Evolutionary conservation across 2,888 invertebrate genomes (phyloP), one percentile per base, ranked within the genome.

Genomic region (Xanthia togata): DNA sequence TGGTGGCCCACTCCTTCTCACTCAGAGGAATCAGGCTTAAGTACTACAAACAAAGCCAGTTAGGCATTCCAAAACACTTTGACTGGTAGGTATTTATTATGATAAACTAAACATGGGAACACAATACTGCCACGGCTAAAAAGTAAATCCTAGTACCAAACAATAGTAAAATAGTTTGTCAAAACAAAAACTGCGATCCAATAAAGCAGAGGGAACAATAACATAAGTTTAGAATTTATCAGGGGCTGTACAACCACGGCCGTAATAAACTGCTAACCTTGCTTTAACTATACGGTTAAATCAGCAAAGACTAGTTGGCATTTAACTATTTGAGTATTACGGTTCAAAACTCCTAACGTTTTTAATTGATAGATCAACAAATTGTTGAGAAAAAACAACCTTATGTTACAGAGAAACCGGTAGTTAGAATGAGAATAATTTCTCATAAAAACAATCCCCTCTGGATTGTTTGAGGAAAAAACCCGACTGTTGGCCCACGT

Each of bases 111-210:
- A 23, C 4, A 23, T 26, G 26, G 20, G 8, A 31, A 11, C 35
- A 35, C 11, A 35, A 50, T 68, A 53, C 23, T 35, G 23, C 14
- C 2, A 35, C 9, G 0, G 3, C 67, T 3, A 35, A 35, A n/a
- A 76, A 11, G 69, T 62, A 63, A 64, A 73, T 53, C 26, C 8
- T 44, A 23, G 47, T 17, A 73, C 47, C 17, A 59, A 74, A 67
- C 38, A 70, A 35, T 70, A 14, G 35, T 67, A 69, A 35, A 57
- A 68, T 71, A 68, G 53, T 73, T 74, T 69, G 35, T 72, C 75
- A 78, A 84, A 85, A 85, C 77, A 85, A 78, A 85, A 85, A 83
- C 67, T 75, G 83, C 55, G 59, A 82, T 85, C 23, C 59, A 73
- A 85, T 85, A 85, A 85, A 85, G 50, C 59, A 78, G 35, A 41